These are phyloP conservation scores for Contarinia nasturtii DNA, from an alignment of 1,140 invertebrate genomes.

Conservation along the genomic window DNA sequence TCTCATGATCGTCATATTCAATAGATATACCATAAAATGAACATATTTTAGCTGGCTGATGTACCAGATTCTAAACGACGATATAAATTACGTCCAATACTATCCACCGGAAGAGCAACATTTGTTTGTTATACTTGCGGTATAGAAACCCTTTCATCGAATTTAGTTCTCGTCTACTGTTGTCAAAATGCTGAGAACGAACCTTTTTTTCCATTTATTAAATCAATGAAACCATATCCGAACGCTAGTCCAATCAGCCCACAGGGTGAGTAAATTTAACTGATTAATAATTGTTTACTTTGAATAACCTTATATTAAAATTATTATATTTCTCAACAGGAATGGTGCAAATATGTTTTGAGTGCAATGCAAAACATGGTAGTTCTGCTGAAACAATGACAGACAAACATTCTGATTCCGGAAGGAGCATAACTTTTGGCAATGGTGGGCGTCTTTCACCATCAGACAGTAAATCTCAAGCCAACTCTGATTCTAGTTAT, in stretches of 20 bases:
- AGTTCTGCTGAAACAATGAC: slow-evolving; percentile 16
- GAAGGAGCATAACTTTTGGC: not conserved
- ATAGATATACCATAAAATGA: too few species aligned
- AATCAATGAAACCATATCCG: slow-evolving; percentile 49
- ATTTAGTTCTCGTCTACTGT: slow-evolving; percentile 63
- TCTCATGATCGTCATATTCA: too few species aligned
- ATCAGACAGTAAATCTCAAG: slow-evolving; percentile 18
- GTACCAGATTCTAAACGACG: slow-evolving; percentile 54
- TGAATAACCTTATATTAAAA: not conserved
- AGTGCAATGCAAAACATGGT: slow-evolving; percentile 34
- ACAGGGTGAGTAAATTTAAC: slow-evolving; percentile 29
- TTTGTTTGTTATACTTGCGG: slow-evolving; percentile 83
- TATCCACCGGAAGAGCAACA: slow-evolving; percentile 39
- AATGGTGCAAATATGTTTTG: slow-evolving; percentile 67
- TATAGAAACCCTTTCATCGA: slow-evolving; percentile 50
- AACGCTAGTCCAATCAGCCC: slow-evolving; percentile 69
- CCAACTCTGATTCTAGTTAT: slow-evolving; percentile 21
- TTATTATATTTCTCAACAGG: slow-evolving; percentile 18
- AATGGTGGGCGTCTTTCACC: slow-evolving; percentile 16
- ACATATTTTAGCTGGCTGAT: slow-evolving; percentile 35
- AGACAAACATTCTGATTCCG: not conserved
- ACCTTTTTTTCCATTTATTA: slow-evolving; percentile 74
- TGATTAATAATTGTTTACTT: not conserved
- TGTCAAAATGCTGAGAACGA: slow-evolving; percentile 66
- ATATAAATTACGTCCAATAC: slow-evolving; percentile 49